Percentiles rank a stretch among this genome's conserved stretches.
Conservation (phyloP, 2,888 invertebrate species). For the Barypeithes pellucidus region DNA sequence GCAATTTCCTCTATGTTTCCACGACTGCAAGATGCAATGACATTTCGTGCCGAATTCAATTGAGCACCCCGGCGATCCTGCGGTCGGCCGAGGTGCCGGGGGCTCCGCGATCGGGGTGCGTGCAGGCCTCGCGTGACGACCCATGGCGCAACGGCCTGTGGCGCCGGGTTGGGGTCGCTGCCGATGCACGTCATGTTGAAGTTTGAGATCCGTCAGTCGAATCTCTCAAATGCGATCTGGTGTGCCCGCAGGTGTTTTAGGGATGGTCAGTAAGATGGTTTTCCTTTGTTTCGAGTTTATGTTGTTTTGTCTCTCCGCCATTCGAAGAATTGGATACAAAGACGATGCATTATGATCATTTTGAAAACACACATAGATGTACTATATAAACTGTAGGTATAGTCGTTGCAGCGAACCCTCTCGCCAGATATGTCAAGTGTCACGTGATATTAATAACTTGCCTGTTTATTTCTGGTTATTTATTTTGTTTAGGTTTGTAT, state of each 20-base stretch:
- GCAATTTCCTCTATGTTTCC: slow-evolving; percentile 43
- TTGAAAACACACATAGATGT: too few relatives aligned
- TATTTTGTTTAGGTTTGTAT: too few relatives aligned
- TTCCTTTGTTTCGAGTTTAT: slow-evolving; percentile 10
- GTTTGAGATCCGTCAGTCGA: slow-evolving; percentile 41
- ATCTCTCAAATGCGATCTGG: slow-evolving; percentile 25
- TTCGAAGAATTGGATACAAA: too few relatives aligned
- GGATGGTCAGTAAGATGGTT: slow-evolving; percentile 15
- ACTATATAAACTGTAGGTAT: too few relatives aligned
- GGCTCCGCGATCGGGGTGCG: slow-evolving; percentile 40
- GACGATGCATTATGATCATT: too few relatives aligned
- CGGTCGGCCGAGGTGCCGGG: slow-evolving; percentile 49
- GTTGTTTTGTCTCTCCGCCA: neutral
- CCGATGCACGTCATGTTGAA: slow-evolving; percentile 45
- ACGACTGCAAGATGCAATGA: slow-evolving; percentile 46
- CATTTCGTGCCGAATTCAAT: slow-evolving; percentile 52
- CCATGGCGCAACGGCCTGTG: slow-evolving; percentile 62
- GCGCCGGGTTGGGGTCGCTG: slow-evolving; percentile 59
- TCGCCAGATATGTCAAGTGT: too few relatives aligned
- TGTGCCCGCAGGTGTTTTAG: slow-evolving; percentile 32
- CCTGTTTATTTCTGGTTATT: too few relatives aligned
- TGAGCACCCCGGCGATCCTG: slow-evolving; percentile 48
- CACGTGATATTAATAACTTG: too few relatives aligned
- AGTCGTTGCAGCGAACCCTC: too few relatives aligned
- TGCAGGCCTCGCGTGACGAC: slow-evolving; percentile 61